phyloP scores from a whole-genome alignment of 2,113 vertebrate species.

The Chauna torquata region DNA sequence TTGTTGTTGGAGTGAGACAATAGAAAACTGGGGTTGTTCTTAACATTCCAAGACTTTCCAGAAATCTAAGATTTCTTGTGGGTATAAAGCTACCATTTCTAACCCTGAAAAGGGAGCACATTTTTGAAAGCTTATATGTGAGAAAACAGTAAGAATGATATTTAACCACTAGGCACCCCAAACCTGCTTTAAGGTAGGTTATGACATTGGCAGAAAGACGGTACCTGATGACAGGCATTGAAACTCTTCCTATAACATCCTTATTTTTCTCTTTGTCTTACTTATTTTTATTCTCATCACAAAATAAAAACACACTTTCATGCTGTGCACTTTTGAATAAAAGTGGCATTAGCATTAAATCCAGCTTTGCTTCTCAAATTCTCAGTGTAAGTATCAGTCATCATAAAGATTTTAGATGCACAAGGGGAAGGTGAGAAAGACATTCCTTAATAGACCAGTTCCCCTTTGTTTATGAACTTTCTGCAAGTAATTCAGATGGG shows the following conservation, averaged over 20 bases:
- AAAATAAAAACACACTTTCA: not conserved
- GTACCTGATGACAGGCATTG: not conserved
- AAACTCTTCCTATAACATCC: not conserved
- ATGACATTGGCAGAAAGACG: not conserved
- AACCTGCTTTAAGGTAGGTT: not conserved
- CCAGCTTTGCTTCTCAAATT: not conserved
- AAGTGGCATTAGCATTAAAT: not conserved
- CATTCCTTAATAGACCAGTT: not conserved
- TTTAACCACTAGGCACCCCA: not conserved
- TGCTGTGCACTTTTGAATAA: not conserved
- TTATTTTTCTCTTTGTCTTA: not conserved
- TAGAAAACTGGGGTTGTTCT: not conserved
- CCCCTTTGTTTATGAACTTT: not conserved
- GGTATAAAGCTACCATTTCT: not conserved
- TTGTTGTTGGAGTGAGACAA: not conserved
- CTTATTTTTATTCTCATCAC: not conserved
- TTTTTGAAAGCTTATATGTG: not conserved
- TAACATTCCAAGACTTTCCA: not conserved
- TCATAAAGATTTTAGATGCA: not conserved
- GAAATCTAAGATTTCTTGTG: not conserved
- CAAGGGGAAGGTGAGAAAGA: not conserved
- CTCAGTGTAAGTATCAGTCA: not conserved
- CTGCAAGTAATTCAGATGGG: not conserved
- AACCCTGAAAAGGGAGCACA: not conserved
- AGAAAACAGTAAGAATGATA: not conserved